phyloP scores from a whole-genome alignment of 92 coral and sea anemone genomes.

The Parazoanthus atlanticus region DNA sequence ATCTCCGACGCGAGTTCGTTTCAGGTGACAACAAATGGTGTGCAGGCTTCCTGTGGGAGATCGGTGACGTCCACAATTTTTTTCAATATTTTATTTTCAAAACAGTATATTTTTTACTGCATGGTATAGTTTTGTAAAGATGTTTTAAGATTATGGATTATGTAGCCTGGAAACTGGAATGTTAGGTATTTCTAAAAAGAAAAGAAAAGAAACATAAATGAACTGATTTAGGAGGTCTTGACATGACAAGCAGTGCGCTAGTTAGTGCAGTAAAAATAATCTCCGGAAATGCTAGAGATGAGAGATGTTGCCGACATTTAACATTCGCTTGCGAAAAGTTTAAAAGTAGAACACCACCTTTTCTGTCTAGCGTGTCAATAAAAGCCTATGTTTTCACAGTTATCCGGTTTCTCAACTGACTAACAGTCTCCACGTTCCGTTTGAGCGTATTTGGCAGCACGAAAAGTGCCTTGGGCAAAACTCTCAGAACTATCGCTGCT shows the following conservation, averaged over 20 bases:
- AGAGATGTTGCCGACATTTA: neutral
- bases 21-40: neutral
- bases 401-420: no score
- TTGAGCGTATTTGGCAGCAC: neutral
- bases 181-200: neutral
- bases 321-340: neutral
- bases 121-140: no score
- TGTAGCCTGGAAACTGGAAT: neutral
- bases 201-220: no score
- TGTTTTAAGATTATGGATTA: neutral
- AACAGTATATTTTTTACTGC: neutral
- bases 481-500: neutral
- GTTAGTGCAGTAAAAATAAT: no score
- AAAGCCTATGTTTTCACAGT: no score
- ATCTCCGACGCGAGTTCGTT: neutral
- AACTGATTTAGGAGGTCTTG: neutral
- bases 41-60: neutral
- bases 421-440: no score
- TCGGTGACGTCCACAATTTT: neutral
- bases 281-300: neutral
- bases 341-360: neutral
- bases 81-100: neutral
- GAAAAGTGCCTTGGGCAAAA: neutral
- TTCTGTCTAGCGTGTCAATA: neutral
- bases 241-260: no score